These are phyloP conservation scores for Phrynosoma platyrhinos DNA, from an alignment of 2,113 vertebrate species.

Conservation along the genomic window DNA sequence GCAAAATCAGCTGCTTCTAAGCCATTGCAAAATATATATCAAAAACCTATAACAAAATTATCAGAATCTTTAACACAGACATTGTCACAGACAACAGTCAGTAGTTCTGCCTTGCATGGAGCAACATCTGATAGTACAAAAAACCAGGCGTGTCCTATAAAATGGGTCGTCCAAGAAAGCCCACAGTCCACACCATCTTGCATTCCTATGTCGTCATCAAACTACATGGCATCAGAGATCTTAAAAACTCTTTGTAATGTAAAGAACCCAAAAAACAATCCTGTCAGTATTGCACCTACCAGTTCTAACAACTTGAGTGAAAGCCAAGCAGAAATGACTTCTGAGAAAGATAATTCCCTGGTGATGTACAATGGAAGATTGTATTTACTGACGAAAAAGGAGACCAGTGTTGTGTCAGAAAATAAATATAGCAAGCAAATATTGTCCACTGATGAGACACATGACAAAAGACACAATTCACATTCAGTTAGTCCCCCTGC, in stretches of 20 bases:
- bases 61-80: slow-evolving; percentile 60
- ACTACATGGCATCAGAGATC: slow-evolving; percentile 78
- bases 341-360: slow-evolving; percentile 82
- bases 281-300: slow-evolving; percentile 56
- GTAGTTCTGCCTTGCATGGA: slow-evolving; percentile 34
- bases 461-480: slow-evolving; percentile 59
- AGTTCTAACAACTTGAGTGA: slow-evolving; percentile 47
- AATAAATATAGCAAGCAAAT: slow-evolving; percentile 57
- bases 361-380: slow-evolving; percentile 88
- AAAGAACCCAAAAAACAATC: slow-evolving; percentile 54
- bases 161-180: slow-evolving; percentile 86
- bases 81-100: slow-evolving; percentile 37
- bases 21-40: slow-evolving; percentile 51
- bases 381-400: slow-evolving; percentile 83
- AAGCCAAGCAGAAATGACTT: slow-evolving; percentile 64
- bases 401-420: slow-evolving; percentile 62
- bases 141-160: slow-evolving; percentile 76
- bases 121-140: slow-evolving; percentile 62
- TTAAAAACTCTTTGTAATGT: slow-evolving; percentile 76
- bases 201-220: slow-evolving; percentile 79
- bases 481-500: slow-evolving; percentile 59
- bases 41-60: slow-evolving; percentile 53
- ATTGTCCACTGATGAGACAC: slow-evolving; percentile 62
- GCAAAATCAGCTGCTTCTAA: slow-evolving; percentile 71
- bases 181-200: slow-evolving; percentile 52